phyloP scores from a whole-genome alignment of 1,140 invertebrate species.

The Lanistes nyassanus region DNA sequence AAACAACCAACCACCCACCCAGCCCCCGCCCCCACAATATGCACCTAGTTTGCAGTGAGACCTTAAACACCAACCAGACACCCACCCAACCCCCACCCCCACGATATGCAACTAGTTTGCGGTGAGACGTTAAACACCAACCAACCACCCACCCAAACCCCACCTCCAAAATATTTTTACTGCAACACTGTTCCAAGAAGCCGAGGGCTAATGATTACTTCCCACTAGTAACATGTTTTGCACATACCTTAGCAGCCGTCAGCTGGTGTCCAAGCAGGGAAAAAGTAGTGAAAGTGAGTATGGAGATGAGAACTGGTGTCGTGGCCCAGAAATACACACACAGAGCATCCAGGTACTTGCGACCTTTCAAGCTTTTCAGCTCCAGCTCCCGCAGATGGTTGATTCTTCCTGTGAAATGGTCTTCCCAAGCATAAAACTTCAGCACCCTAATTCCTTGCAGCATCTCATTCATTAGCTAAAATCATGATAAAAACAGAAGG shows the following conservation, averaged over 20 bases:
- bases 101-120: too few relatives aligned
- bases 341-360: conserved; percentile 98
- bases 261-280: conserved; percentile 84
- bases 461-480: conserved; percentile 83
- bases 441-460: conserved; percentile 87
- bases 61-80: too few relatives aligned
- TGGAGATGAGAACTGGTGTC: conserved; percentile 94
- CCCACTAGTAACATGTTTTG: too few relatives aligned
- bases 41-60: too few relatives aligned
- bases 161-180: too few relatives aligned
- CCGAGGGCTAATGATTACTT: too few relatives aligned
- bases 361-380: conserved; percentile 68
- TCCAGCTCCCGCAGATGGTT: conserved; percentile 61
- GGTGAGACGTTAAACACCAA: too few relatives aligned
- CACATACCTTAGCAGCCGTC: conserved; percentile 85
- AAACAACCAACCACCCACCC: too few relatives aligned
- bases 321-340: conserved; percentile 99
- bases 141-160: too few relatives aligned
- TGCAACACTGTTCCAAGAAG: too few relatives aligned
- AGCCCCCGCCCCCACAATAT: too few relatives aligned
- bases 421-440: conserved; percentile 95
- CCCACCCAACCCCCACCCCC: too few relatives aligned
- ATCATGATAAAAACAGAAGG: conserved; percentile 6
- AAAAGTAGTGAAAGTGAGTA: conserved; percentile 91
- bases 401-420: conserved; percentile 81